These are phyloP conservation scores for Pseudomyrmex cubaensis DNA, from an alignment of 1,140 invertebrate genomes.

Conservation along the genomic window DNA sequence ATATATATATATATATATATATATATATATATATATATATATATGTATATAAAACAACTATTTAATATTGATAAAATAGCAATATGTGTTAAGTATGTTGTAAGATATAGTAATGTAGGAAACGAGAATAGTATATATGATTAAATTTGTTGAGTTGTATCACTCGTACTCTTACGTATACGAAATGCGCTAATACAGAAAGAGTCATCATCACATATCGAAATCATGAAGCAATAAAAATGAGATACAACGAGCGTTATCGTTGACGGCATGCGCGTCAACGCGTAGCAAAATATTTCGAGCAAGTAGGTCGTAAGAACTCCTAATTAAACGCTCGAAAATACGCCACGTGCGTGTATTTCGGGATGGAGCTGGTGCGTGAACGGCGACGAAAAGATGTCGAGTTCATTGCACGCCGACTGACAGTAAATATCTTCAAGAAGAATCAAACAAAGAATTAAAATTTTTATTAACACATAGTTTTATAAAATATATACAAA, in stretches of 20 bases:
- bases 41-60: too few species aligned
- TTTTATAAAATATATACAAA: too few species aligned
- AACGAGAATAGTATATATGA: not conserved
- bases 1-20: too few species aligned
- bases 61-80: not conserved
- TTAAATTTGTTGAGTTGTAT: not conserved
- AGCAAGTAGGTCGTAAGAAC: constrained; percentile 60
- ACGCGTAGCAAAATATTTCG: constrained; percentile 51
- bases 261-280: constrained; percentile 31
- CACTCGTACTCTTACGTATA: not conserved
- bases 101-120: constrained; percentile 1
- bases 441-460: not conserved
- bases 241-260: constrained; percentile 1
- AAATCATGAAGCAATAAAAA: constrained; percentile 27
- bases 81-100: not conserved
- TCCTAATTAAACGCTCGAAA: constrained; percentile 56
- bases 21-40: too few species aligned
- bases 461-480: too few species aligned
- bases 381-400: constrained; percentile 41
- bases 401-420: constrained; percentile 54
- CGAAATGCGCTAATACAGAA: not conserved
- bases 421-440: constrained; percentile 3
- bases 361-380: constrained; percentile 28
- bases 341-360: constrained; percentile 41
- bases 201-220: constrained; percentile 34